Base-by-base conservation (phyloP, 2,113 vertebrate genomes). In the Caretta caretta region DNA sequence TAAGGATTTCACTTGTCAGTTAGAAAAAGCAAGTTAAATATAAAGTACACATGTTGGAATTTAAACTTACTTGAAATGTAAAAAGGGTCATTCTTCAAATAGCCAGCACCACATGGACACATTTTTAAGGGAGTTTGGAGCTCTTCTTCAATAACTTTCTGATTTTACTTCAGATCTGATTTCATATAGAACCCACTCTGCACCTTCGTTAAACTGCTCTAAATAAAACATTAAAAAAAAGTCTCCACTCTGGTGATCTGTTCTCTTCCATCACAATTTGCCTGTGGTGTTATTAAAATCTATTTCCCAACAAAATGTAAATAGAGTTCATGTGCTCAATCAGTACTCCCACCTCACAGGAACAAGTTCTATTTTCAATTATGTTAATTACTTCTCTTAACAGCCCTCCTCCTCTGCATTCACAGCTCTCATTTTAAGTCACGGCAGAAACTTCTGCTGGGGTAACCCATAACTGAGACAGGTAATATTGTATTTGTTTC, bases 301-400 rank as follows among this genome's bases (percentile, higher is more conserved):
- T 85, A 81, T 88, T 83, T 50, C 56, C 91, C 48, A 90, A 42
- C 84, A 87, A 94, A 95, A 91, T 29, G 13, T 56, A 88, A 92
- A 79, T 29, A 27, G 57, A 91, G 79, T 31, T 89, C 48, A 31
- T 78, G 38, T 83, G 83, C 59, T 95, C 86, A 92, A 48, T 92
- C 86, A 80, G 65, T 84, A 87, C 93, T 94, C 95, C 89, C 87
- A 95, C 93, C 82, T 92, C 84, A 51, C 92, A 93, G 87, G 90
- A 97, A 89, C 87, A 91, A 88, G 53, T 69, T 78, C 89, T 92
- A 46, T 94, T 96, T 94, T 93, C 89, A 90, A 54, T 80, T 84
- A 87, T 2, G 0, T 92, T 94, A 95, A 97, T 97, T 92, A 89
- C 87, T 90, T 97, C 81, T 84, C 83, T 59, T 89, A 72, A 83